Conservation (phyloP, 2,113 vertebrate genomes). For the Xenopus laevis region DNA sequence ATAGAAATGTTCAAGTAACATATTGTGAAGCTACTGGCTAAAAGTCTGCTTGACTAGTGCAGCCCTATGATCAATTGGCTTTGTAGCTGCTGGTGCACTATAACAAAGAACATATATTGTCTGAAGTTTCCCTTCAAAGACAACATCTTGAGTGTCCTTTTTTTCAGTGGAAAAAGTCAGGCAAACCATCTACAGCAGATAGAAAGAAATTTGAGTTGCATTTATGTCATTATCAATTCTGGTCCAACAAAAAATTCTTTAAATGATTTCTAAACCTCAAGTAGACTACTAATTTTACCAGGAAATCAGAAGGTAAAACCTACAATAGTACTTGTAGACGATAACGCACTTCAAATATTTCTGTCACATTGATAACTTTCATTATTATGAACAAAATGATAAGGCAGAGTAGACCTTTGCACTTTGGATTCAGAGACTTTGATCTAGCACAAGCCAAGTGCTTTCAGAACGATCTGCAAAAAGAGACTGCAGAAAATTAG, state of each 20-base stretch:
- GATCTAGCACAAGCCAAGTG: constrained; percentile 67
- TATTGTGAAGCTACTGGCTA: not conserved
- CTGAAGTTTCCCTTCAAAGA: constrained; percentile 11
- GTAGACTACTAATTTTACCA: constrained; percentile 48
- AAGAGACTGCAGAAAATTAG: constrained; percentile 56
- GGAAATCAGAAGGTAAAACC: constrained; percentile 52
- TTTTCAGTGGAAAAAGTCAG: constrained; percentile 19
- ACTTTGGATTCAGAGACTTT: constrained; percentile 66
- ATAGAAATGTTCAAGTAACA: not conserved
- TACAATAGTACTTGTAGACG: constrained; percentile 54
- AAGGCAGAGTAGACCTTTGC: constrained; percentile 59
- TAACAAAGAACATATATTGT: constrained; percentile 3
- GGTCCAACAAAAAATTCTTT: constrained; percentile 15
- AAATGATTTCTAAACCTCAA: constrained; percentile 35
- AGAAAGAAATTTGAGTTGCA: constrained; percentile 15
- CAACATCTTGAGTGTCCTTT: not conserved
- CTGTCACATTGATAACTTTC: constrained; percentile 56
- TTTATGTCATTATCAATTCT: constrained; percentile 35
- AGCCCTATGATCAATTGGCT: not conserved
- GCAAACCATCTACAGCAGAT: constrained; percentile 11
- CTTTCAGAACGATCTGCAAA: constrained; percentile 63
- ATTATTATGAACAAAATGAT: constrained; percentile 58
- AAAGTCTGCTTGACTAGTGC: not conserved
- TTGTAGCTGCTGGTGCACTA: not conserved
- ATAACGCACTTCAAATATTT: constrained; percentile 51